A percentile compares a stretch with the other conserved stretches of the same genome.
Conservation (phyloP, 2,113 vertebrate species). For the Gymnobelideus leadbeateri region DNA sequence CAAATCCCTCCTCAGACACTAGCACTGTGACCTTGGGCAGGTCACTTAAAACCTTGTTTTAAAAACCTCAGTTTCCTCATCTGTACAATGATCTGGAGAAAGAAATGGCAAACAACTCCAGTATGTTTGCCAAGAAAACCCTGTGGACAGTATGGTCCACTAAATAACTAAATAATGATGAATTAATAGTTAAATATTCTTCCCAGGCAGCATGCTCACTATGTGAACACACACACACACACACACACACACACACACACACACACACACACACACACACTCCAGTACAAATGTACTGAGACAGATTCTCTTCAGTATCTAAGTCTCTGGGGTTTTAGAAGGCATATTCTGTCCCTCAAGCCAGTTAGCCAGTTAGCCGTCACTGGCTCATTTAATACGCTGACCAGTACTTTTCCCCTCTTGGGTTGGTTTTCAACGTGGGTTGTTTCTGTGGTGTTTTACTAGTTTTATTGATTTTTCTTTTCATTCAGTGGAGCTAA, state of each 20-base stretch:
- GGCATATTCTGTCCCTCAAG: background rate
- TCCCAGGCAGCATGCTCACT: background rate
- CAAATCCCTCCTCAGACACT: background rate
- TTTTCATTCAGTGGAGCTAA: conserved; percentile 13
- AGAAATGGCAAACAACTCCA: background rate
- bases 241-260: background rate
- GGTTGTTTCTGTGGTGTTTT: conserved; percentile 28
- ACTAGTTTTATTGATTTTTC: conserved; percentile 7
- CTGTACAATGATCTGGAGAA: background rate
- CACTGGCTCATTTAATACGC: background rate
- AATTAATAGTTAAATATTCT: background rate
- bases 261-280: background rate
- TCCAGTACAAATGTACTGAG: background rate
- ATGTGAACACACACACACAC: background rate
- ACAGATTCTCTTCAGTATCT: background rate
- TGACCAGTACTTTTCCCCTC: background rate
- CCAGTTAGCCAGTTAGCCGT: background rate
- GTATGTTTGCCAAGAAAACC: background rate
- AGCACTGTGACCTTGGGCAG: background rate
- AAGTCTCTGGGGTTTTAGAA: background rate
- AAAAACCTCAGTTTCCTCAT: background rate
- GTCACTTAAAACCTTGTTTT: background rate
- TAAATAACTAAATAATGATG: background rate
- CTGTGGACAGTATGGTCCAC: background rate
- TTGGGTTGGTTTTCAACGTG: background rate